Evolutionary conservation across 2,888 invertebrate species (phyloP), one percentile per base, ranked within the genome.

Genomic region (Chloroclystis v-ata): DNA sequence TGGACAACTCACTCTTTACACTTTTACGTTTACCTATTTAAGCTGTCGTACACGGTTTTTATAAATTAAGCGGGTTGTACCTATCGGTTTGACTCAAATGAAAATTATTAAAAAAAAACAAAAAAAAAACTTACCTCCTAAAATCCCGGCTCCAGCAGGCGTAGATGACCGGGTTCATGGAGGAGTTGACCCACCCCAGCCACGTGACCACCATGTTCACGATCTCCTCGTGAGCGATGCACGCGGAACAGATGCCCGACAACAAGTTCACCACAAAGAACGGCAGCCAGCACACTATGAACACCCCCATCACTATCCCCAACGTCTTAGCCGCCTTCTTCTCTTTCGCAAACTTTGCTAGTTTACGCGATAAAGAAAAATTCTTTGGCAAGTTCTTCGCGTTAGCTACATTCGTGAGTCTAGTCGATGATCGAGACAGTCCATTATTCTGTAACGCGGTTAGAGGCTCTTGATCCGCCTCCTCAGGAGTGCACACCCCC

Each of bases 91-190:
- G n/a, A n/a, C n/a, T n/a, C n/a, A n/a, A n/a, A n/a, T n/a, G n/a
- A n/a, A n/a, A n/a, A n/a, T n/a, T n/a, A n/a, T n/a, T n/a, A n/a
- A n/a, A n/a, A n/a, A n/a, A n/a, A n/a, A n/a, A n/a, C n/a, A n/a
- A n/a, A n/a, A 11, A 20, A 20, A 10, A 10, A 4, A 61, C 73
- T 89, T 75, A 96, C 96, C 96, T 94, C 85, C 96, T 90, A 78
- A 98, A 98, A 82, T 98, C 98, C 69, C 96, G 91, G 88, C 97
- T 97, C 94, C 98, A 98, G 75, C 97, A 97, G n/a, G 98, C 98
- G 80, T 98, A 98, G 72, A 98, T 98, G 59, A 98, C 96, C 0
- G 98, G 98, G 89, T 97, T 97, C 97, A 97, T 97, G 52, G 96
- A 95, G 37, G 96, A 96, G 83, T 97, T 97, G 78, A 97, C 95